A percentile compares a stretch with the other conserved stretches of the same genome.
phyloP scores from a whole-genome alignment of 2,888 invertebrate genomes.

The Clanis bilineata region DNA sequence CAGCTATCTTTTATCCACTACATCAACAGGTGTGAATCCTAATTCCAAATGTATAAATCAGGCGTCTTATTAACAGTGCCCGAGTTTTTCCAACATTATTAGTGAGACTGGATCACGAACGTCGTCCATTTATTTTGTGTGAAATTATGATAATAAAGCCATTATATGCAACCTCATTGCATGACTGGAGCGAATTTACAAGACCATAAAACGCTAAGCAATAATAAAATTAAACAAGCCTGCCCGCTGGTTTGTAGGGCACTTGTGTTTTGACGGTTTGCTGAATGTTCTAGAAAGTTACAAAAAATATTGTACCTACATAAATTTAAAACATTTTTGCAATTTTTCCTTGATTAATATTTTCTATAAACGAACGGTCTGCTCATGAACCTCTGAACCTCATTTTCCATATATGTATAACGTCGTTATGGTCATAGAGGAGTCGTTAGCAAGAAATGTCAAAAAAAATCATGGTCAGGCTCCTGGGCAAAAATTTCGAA shows the following conservation, averaged over 20 bases:
- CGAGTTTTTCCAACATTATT: constrained; percentile 47
- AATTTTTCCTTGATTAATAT: no score
- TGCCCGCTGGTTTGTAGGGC: constrained; percentile 2
- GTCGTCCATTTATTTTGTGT: constrained; percentile 54
- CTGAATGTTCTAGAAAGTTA: not conserved
- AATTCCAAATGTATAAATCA: constrained; percentile 32
- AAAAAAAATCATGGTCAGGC: no score
- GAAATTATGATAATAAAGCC: constrained; percentile 61
- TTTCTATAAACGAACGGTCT: no score
- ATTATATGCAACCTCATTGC: constrained; percentile 66
- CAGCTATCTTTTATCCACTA: not conserved
- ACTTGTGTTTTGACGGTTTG: not conserved
- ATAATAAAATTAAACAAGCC: constrained; percentile 16
- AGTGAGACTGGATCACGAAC: constrained; percentile 56
- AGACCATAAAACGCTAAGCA: constrained; percentile 33
- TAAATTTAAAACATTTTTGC: no score
- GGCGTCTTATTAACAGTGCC: constrained; percentile 34
- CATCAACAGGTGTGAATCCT: constrained; percentile 9
- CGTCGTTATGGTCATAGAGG: no score
- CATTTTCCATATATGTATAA: no score
- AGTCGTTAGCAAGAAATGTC: no score
- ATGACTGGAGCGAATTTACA: constrained; percentile 59
- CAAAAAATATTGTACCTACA: not conserved
- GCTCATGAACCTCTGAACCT: no score
- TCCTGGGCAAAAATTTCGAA: no score